phyloP scores from a whole-genome alignment of 2,888 invertebrate species.

The Sinelater perroti region DNA sequence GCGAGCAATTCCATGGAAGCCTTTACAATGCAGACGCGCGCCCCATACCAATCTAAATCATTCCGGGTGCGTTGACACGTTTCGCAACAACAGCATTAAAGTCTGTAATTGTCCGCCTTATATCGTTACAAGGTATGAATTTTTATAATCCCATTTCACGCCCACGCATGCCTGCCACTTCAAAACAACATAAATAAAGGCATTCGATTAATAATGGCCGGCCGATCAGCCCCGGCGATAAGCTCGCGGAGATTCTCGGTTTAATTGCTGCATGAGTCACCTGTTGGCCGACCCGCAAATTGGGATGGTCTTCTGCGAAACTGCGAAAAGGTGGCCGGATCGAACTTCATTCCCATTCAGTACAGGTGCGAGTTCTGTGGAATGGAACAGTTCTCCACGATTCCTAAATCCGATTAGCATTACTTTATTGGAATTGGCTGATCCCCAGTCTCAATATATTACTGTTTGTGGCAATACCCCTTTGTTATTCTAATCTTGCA shows the following conservation, averaged over 20 bases:
- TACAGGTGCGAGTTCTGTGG: no score
- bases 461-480: no score
- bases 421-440: no score
- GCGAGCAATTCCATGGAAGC: constrained; percentile 47
- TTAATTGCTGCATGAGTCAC: constrained; percentile 16
- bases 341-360: not conserved
- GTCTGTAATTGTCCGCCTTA: constrained; percentile 36
- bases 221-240: constrained; percentile 3
- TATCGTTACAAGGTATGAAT: constrained; percentile 36
- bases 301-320: not conserved
- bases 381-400: no score
- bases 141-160: constrained; percentile 36
- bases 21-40: constrained; percentile 47
- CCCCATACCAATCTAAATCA: constrained; percentile 48
- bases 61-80: constrained; percentile 50
- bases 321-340: not conserved
- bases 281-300: constrained; percentile 1
- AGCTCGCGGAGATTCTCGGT: constrained; percentile 1
- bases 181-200: constrained; percentile 21
- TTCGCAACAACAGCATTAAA: constrained; percentile 36
- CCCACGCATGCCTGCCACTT: constrained; percentile 26
- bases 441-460: no score
- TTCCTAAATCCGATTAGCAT: no score
- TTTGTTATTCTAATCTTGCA: no score
- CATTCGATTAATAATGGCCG: constrained; percentile 15